Conservation (phyloP, 2,888 invertebrate species). For the Aphodius sticticus region DNA sequence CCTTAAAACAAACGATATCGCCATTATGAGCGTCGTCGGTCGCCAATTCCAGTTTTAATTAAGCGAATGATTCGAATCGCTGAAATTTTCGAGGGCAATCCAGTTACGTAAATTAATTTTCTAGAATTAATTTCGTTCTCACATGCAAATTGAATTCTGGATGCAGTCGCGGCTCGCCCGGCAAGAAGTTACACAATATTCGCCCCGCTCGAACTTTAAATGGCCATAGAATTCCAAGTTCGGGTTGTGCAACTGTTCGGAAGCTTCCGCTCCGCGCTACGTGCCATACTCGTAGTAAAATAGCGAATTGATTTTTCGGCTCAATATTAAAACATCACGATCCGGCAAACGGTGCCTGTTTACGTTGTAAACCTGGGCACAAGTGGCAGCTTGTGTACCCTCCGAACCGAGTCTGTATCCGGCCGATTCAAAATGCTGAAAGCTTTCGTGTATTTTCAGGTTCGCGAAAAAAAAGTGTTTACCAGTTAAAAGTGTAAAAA, state of each 20-base stretch:
- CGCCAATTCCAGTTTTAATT: not conserved
- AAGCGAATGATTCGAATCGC: constrained; percentile 4
- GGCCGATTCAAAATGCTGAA: too few species aligned
- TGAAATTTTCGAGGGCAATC: not conserved
- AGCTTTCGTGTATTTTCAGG: too few species aligned
- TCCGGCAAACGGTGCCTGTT: not conserved
- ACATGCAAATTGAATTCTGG: constrained; percentile 4
- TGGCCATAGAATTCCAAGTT: constrained; percentile 4
- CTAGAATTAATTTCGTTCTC: constrained; percentile 4
- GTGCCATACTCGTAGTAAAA: not conserved
- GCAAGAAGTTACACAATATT: not conserved
- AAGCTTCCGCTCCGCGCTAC: not conserved
- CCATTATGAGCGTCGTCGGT: not conserved
- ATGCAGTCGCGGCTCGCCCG: not conserved
- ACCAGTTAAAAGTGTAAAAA: too few species aligned
- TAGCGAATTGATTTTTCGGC: not conserved
- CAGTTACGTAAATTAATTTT: not conserved
- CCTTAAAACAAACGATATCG: not conserved
- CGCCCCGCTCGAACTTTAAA: not conserved
- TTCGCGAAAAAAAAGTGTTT: too few species aligned
- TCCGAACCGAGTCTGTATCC: not conserved
- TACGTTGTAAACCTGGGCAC: not conserved
- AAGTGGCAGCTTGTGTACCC: not conserved
- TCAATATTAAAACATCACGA: constrained; percentile 4
- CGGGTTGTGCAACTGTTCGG: not conserved